Base-by-base conservation (phyloP, 2,888 invertebrate genomes). In the Hipparchia sbordonii region DNA sequence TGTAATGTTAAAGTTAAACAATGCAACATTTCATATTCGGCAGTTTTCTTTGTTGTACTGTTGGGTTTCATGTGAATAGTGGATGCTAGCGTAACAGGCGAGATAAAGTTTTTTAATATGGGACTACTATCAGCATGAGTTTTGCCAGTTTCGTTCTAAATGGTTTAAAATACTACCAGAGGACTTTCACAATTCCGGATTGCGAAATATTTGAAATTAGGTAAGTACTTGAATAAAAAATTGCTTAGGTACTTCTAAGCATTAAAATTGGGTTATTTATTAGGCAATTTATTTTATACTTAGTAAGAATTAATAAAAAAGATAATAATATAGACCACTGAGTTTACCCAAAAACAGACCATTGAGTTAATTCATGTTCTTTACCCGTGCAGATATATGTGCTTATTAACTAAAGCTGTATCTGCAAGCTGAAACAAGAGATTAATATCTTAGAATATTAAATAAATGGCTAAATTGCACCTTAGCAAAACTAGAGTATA, bases 61-160 rank as follows among this genome's bases (percentile, higher is more conserved):
- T 60, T 67, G 63, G 70, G 69, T 73, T 52, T 63, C 23, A 45
- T 65, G 67, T 67, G 70, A 73, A 73, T 60, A 72, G 73, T 67
- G 23, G 60, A 56, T 61, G 48, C 68, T 48, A 51, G 54, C 60
- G 56, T 60, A 71, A 56, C 52, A 51, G 13, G 57, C 61, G 33
- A 63, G 62, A 67, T 71, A 71, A 75, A 73, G 45, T 75, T 75
- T 75, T 75, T 75, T 72, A 73, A 73, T 72, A 70, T 67, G 23
- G 57, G 52, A 70, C 66, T 67, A 57, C 39, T 6, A 23, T 8
- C 70, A 46, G 52, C 9, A 66, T 69, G 65, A 54, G 59, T 65
- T 67, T 48, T 61, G 57, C 56, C 66, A 62, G 62, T 62, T 56
- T 57, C 23, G 2, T 23, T 46, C 23, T 60, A 51, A 67, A 67